phyloP scores from a whole-genome alignment of 2,888 invertebrate species.

The Plusia festucae region DNA sequence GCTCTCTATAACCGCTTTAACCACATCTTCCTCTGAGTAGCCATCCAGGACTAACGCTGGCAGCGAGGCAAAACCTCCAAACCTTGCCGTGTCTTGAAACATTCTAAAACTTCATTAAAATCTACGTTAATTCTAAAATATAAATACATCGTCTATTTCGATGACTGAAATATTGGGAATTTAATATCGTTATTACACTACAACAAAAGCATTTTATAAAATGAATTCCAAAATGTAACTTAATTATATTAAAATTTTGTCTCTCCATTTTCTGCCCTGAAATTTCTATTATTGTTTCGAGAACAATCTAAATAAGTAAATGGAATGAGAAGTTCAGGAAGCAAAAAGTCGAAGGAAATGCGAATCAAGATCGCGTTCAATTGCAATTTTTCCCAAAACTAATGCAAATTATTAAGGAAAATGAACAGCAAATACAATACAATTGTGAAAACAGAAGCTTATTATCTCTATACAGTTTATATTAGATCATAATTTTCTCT shows the following conservation, averaged over 20 bases:
- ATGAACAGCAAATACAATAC: slow-evolving; percentile 35
- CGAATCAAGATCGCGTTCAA: slow-evolving; percentile 16
- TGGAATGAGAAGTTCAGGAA: slow-evolving; percentile 22
- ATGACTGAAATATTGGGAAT: not conserved
- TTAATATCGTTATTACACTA: not conserved
- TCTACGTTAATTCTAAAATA: not conserved
- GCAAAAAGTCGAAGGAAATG: slow-evolving; percentile 13
- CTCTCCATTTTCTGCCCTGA: not conserved
- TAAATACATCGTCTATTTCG: not conserved
- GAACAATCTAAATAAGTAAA: slow-evolving; percentile 33
- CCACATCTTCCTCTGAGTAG: slow-evolving; percentile 56
- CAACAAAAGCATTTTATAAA: not conserved
- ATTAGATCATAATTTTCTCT: too few relatives aligned
- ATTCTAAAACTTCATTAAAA: slow-evolving; percentile 9
- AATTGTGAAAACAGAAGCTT: slow-evolving; percentile 20
- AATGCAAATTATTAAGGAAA: slow-evolving; percentile 32
- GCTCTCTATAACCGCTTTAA: slow-evolving; percentile 60
- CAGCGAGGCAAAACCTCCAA: not conserved
- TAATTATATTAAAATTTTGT: slow-evolving; percentile 5
- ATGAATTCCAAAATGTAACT: slow-evolving; percentile 3
- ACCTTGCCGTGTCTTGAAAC: not conserved
- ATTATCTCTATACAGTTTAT: slow-evolving; percentile 31
- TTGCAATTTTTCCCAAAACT: slow-evolving; percentile 34
- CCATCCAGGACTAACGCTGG: slow-evolving; percentile 46
- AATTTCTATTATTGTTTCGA: slow-evolving; percentile 17